Percentiles rank a stretch among this genome's conserved stretches.
These are phyloP conservation scores for Pollenia labialis DNA, from an alignment of 2,888 invertebrate genomes.

Conservation along the genomic window DNA sequence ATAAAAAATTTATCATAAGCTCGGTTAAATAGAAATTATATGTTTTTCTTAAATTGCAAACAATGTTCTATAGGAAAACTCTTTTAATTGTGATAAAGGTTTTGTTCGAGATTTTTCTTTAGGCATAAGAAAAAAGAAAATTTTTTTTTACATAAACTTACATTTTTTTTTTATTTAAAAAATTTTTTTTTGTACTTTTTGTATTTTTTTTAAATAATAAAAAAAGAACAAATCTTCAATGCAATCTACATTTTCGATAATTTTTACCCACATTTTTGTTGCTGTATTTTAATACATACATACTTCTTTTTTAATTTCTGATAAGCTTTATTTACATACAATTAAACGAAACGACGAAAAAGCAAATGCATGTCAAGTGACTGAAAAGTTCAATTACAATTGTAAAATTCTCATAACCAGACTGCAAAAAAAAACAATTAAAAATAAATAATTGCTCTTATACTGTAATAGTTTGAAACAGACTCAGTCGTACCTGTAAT, in stretches of 20 bases:
- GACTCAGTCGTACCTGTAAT: neutral
- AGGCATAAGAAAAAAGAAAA: no score
- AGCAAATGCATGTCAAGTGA: constrained; percentile 17
- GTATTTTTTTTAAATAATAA: no score
- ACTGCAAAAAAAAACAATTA: neutral
- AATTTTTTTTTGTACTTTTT: no score
- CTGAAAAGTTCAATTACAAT: constrained; percentile 43
- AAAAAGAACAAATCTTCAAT: no score
- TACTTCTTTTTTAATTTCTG: constrained; percentile 25
- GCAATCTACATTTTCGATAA: constrained; percentile 9
- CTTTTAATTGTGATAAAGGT: no score
- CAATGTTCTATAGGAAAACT: no score
- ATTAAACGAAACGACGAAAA: constrained; percentile 3
- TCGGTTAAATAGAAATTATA: no score
- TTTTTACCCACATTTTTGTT: neutral
- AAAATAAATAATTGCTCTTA: neutral
- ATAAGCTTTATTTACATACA: constrained; percentile 44
- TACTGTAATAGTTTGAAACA: neutral
- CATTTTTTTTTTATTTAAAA: no score
- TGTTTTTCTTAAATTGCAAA: neutral
- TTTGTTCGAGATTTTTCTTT: no score
- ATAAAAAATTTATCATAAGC: no score
- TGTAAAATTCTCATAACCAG: neutral
- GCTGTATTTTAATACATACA: neutral
- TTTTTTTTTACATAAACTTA: no score